Evolutionary conservation across 1,140 invertebrate species (phyloP).

Genomic region (Campodea augens): DNA sequence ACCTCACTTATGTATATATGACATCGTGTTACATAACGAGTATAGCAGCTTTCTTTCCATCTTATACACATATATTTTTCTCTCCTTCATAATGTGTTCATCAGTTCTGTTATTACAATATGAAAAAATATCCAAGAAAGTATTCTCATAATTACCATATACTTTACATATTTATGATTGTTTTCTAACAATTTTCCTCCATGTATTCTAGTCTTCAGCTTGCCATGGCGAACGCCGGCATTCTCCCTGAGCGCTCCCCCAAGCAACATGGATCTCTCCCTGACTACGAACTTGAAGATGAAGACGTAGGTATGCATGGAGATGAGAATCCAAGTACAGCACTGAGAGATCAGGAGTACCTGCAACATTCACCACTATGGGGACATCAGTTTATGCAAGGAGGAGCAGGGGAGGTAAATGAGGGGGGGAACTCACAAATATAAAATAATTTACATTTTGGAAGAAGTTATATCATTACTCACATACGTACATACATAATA

Average conservation of each 20-base stretch:
- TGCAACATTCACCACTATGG: constrained; percentile 72
- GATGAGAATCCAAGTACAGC: constrained; percentile 41
- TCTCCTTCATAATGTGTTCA: too few species aligned
- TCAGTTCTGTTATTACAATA: too few species aligned
- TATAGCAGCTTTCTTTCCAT: too few species aligned
- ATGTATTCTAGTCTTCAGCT: neutral
- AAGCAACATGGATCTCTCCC: neutral
- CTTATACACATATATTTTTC: too few species aligned
- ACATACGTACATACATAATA: neutral
- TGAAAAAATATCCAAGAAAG: too few species aligned
- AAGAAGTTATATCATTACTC: neutral
- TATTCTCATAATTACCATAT: too few species aligned
- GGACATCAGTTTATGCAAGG: constrained; percentile 54
- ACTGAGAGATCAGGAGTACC: constrained; percentile 70
- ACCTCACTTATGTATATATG: too few species aligned
- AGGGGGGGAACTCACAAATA: neutral
- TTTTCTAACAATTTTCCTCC: too few species aligned
- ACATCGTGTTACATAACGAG: too few species aligned
- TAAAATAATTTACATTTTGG: too few species aligned
- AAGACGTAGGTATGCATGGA: constrained; percentile 33
- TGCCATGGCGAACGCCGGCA: neutral
- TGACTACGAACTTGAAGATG: constrained; percentile 26
- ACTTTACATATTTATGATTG: neutral
- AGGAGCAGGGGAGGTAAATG: constrained; percentile 14
- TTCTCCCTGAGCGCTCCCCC: neutral